Evolutionary conservation across 2,797 vertebrate genomes (phyloP).

Genomic region (Sphenopsis melanotis): DNA sequence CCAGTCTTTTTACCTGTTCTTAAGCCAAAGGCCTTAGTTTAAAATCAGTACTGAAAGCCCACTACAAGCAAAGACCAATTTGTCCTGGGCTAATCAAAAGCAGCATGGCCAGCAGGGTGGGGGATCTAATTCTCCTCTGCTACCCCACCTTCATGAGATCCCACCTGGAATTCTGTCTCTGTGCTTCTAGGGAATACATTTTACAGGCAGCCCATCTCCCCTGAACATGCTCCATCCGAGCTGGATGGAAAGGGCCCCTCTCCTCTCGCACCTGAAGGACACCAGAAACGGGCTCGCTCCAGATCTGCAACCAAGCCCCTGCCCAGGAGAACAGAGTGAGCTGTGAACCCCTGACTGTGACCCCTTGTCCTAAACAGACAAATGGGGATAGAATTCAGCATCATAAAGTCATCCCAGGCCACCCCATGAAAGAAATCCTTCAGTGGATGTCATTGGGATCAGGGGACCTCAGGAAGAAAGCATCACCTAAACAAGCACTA

Average conservation of each 20-base stretch:
- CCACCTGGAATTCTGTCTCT: not conserved
- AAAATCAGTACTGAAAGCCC: not conserved
- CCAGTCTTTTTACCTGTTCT: not conserved
- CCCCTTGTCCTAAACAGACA: rapidly evolving
- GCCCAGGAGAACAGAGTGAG: not conserved
- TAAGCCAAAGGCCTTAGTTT: not conserved
- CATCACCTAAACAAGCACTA: not conserved
- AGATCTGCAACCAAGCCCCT: not conserved
- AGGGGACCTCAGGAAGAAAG: not conserved
- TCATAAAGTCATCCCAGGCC: not conserved
- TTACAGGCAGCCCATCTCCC: not conserved
- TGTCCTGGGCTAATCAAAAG: not conserved
- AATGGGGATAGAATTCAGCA: not conserved
- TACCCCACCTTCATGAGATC: not conserved
- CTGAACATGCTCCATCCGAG: rapidly evolving
- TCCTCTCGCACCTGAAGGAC: not conserved
- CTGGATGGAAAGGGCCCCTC: not conserved
- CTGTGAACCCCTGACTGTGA: not conserved
- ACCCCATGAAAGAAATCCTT: rapidly evolving
- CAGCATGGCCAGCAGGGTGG: not conserved
- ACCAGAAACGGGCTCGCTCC: not conserved
- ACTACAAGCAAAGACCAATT: not conserved
- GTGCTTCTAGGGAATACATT: not conserved
- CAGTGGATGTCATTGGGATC: not conserved
- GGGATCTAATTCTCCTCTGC: not conserved